Percentiles rank a stretch among this genome's conserved stretches.
Conservation (phyloP, 2,888 invertebrate genomes). For the Copidosoma aretas region DNA sequence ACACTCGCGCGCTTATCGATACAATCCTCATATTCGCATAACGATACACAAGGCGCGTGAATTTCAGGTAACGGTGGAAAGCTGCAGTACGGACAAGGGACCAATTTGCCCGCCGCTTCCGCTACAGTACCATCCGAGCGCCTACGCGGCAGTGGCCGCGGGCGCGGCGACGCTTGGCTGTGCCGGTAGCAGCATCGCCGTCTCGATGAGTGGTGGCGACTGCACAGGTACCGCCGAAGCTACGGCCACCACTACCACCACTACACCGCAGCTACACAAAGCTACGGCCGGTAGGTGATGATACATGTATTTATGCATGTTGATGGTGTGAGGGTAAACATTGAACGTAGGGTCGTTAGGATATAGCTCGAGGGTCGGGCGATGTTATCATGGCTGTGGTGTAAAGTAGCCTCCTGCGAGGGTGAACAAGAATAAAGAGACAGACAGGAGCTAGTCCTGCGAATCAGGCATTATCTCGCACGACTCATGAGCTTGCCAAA, state of each 20-base stretch:
- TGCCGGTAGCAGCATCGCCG: constrained; percentile 40
- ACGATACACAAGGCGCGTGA: constrained; percentile 48
- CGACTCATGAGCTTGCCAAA: too few species aligned
- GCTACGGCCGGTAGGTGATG: constrained; percentile 53
- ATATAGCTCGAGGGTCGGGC: too few species aligned
- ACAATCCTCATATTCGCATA: constrained; percentile 57
- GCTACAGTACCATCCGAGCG: constrained; percentile 57
- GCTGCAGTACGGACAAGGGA: constrained; percentile 59
- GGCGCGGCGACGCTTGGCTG: not conserved
- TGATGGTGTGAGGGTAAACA: too few species aligned
- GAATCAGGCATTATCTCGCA: too few species aligned
- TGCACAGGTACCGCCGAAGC: constrained; percentile 8
- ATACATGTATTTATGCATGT: too few species aligned
- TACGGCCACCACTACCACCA: constrained; percentile 41
- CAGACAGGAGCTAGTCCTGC: too few species aligned
- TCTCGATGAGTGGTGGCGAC: constrained; percentile 41
- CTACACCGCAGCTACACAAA: constrained; percentile 57
- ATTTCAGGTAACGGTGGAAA: constrained; percentile 57
- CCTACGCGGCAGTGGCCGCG: constrained; percentile 53
- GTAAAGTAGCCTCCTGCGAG: too few species aligned
- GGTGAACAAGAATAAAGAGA: too few species aligned
- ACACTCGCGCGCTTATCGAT: constrained; percentile 20
- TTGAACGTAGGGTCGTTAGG: too few species aligned
- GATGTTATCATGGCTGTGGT: too few species aligned
- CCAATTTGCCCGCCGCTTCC: constrained; percentile 60